Evolutionary conservation across 2,888 invertebrate genomes (phyloP), one percentile per base, ranked within the genome.

Genomic region (Timema podura): DNA sequence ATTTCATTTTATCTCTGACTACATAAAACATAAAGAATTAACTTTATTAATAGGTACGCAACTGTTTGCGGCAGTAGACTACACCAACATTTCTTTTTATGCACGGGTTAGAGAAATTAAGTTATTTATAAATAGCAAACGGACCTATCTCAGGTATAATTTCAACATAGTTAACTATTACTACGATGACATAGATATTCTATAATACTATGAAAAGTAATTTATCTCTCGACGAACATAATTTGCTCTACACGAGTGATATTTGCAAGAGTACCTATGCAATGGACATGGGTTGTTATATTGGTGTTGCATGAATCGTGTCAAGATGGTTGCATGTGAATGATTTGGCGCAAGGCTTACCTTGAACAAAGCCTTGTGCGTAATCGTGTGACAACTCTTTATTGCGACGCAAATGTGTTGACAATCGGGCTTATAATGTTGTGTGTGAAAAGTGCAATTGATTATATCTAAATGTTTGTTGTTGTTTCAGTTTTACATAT

Each of bases 251-350:
- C 65, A 72, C 67, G 70, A 66, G 70, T 68, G 67, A 72, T 68
- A 67, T 73, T 73, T 73, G 71, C 73, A 68, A 71, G 71, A 69
- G 65, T 68, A 68, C 69, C 70, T 69, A 68, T 70, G 69, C 71
- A 74, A 73, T 73, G 75, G 74, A 72, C 74, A 75, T 74, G 71
- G 73, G 71, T 71, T 74, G 74, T 74, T 73, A 74, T 75, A 75
- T 75, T 74, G 73, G 75, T 75, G 76, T 76, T 76, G 77, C 77
- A 75, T 76, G 77, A 76, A 74, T 77, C 77, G 77, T 77, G 77
- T 77, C 78, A 78, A 77, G 77, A 78, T 78, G 78, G 78, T 77
- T 77, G 78, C 77, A 77, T 76, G 78, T 76, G 76, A 77, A 77
- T 77, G 76, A 76, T 76, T 77, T 77, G 76, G 77, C 77, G 75